Evolutionary conservation across 2,888 invertebrate species (phyloP).

Genomic region (Drosophila recens): DNA sequence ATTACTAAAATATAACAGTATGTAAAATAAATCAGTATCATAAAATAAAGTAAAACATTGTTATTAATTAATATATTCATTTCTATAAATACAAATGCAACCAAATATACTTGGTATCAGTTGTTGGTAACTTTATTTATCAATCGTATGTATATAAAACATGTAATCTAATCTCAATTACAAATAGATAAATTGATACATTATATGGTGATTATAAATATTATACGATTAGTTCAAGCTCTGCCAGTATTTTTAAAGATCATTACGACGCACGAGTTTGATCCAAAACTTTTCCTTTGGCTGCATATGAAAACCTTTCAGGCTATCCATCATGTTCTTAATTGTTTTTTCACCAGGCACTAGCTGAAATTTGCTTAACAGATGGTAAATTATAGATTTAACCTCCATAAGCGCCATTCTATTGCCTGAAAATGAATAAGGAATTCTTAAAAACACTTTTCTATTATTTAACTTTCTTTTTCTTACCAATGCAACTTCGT

Average conservation of each 20-base stretch:
- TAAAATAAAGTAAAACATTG: neutral
- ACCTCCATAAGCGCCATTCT: conserved; percentile 79
- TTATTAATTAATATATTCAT: neutral
- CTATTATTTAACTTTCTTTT: neutral
- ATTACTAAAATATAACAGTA: too few relatives aligned
- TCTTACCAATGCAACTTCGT: conserved; percentile 83
- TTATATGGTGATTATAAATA: neutral
- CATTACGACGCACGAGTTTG: conserved; percentile 58
- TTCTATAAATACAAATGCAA: neutral
- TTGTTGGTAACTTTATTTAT: conserved; percentile 8
- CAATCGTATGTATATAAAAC: neutral
- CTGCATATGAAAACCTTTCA: conserved; percentile 50
- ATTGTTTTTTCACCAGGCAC: conserved; percentile 60
- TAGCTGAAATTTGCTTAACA: conserved; percentile 68
- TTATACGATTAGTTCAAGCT: neutral
- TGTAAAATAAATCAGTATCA: too few relatives aligned
- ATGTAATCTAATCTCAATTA: conserved; percentile 4
- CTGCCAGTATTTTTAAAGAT: neutral
- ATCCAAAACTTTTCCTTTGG: conserved; percentile 76
- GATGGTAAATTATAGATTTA: conserved; percentile 73
- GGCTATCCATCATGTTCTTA: conserved; percentile 58
- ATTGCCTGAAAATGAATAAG: conserved; percentile 41
- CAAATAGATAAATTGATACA: neutral
- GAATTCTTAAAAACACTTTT: too few relatives aligned
- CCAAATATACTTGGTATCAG: neutral